Base-by-base conservation (phyloP, 2,113 vertebrate species). In the Epinephelus fuscoguttatus region DNA sequence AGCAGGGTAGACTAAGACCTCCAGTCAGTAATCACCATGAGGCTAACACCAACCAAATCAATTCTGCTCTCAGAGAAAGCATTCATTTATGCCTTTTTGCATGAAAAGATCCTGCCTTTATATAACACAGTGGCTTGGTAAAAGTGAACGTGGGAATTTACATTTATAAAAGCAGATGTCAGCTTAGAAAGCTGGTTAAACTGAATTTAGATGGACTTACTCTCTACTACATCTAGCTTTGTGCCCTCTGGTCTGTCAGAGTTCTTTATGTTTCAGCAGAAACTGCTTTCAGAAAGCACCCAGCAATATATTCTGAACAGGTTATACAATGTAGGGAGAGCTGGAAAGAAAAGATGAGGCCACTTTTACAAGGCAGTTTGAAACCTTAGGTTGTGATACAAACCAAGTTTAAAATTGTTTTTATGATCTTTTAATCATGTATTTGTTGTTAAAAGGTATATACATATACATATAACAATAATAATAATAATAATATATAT, bases 11-110 rank as follows among this genome's bases (percentile, higher is more conserved):
- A 89, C 88, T 83, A 81, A 84, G 90, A 90, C 89, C 89, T 90
- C 73, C 81, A 90, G 88, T 90, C 84, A 83, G 89, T 90, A 88
- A 90, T 92, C 87, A 87, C 86, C 42, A 71, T n/a, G 52, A 86
- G 88, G 82, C 84, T 69, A 73, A 80, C 81, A 76, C 73, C 82
- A 82, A 80, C 81, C 82, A 82, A 88, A 92, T 92, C 88, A 75
- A 88, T 89, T 84, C 61, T 23, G 69, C 84, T 90, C 86, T 60
- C 80, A 84, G 67, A 82, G 82, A 91, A 89, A 80, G 64, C 88
- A 33, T 87, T 88, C 64, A 70, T 84, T 86, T 68, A 76, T 64
- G 81, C 74, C 63, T 75, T 70, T 81, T 88, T 78, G 81, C 83
- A 83, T 87, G 84, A 84, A 88, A 83, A 80, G 73, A 85, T 82